Evolutionary conservation across 92 coral and sea anemone species (phyloP).

Genomic region (Palythoa grandiflora): DNA sequence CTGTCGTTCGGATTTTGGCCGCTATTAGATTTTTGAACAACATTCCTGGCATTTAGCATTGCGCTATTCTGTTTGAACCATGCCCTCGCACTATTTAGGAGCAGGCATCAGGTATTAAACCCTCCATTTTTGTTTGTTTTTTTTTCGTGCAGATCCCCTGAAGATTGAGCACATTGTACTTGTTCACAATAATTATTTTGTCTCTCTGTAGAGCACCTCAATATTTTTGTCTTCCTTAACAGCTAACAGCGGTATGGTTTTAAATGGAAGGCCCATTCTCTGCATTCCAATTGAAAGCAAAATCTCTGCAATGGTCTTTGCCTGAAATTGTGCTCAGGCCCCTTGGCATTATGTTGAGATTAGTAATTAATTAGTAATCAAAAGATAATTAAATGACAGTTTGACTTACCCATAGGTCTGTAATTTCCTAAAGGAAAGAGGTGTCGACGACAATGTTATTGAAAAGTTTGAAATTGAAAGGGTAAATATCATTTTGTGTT

Average conservation of each 20-base stretch:
- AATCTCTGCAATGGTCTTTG: not conserved
- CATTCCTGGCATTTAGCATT: not conserved
- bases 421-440: conserved; percentile 38
- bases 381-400: conserved; percentile 7
- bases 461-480: not conserved
- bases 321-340: conserved; percentile 3
- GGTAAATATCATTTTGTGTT: not conserved
- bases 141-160: not conserved
- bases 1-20: not conserved
- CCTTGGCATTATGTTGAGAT: conserved; percentile 7
- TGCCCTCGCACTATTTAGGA: not conserved
- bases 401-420: conserved; percentile 31
- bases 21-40: not conserved
- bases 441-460: conserved; percentile 19
- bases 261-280: not conserved
- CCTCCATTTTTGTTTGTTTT: not conserved
- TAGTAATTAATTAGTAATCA: conserved; percentile 15
- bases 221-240: not conserved
- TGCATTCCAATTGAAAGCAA: conserved; percentile 9
- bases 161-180: not conserved
- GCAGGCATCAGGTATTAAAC: not conserved
- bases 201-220: not conserved
- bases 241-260: not conserved
- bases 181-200: not conserved
- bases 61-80: not conserved